These are phyloP conservation scores for Ormia ochracea DNA, from an alignment of 2,888 invertebrate species.

Conservation along the genomic window DNA sequence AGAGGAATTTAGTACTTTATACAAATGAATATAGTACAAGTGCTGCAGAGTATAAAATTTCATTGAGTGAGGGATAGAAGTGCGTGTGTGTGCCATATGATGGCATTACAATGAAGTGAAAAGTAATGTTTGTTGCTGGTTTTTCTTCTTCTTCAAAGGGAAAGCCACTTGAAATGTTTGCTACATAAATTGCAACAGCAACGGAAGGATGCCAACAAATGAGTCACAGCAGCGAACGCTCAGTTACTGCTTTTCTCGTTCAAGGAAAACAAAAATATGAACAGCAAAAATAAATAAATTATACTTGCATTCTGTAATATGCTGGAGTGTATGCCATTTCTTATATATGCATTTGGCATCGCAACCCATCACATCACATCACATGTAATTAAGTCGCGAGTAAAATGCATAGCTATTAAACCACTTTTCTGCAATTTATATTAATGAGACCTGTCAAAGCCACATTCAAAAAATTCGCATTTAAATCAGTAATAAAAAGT, in stretches of 20 bases:
- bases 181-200: constrained; percentile 39
- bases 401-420: constrained; percentile 64
- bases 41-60: constrained; percentile 35
- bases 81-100: neutral
- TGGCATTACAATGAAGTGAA: constrained; percentile 27
- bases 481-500: neutral
- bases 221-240: neutral
- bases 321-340: constrained; percentile 26
- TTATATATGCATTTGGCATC: constrained; percentile 38
- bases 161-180: constrained; percentile 57
- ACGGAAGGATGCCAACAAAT: constrained; percentile 50
- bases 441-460: neutral
- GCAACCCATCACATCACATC: constrained; percentile 48
- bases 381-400: constrained; percentile 52
- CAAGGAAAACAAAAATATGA: neutral
- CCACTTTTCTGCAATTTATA: constrained; percentile 30
- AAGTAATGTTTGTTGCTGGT: constrained; percentile 20
- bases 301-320: constrained; percentile 40
- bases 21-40: constrained; percentile 44
- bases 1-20: constrained; percentile 21
- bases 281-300: constrained; percentile 18
- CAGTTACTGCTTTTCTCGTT: neutral
- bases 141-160: constrained; percentile 4
- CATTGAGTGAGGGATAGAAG: constrained; percentile 16
- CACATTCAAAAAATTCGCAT: neutral